phyloP scores from a whole-genome alignment of 2,113 vertebrate species.

The Tyto alba region DNA sequence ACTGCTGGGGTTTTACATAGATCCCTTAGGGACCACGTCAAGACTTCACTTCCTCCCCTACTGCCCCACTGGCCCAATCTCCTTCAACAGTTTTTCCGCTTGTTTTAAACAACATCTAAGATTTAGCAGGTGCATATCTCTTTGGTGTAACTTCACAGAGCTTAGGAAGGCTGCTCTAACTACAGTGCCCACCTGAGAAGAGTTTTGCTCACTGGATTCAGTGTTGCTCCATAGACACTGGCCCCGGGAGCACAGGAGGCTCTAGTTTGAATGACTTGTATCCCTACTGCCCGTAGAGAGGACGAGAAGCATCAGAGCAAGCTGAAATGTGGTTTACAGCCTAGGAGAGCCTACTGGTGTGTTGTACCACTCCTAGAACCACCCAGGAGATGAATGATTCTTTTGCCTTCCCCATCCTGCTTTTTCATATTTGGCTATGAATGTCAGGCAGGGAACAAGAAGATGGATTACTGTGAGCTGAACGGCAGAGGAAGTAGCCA shows the following conservation, averaged over 20 bases:
- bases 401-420: neutral
- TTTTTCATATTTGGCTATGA: neutral
- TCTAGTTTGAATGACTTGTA: neutral
- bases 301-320: neutral
- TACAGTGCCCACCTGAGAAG: neutral
- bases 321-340: neutral
- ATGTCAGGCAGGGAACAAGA: neutral
- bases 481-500: neutral
- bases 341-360: neutral
- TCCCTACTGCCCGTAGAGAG: neutral
- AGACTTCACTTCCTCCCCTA: neutral
- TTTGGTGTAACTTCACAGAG: neutral
- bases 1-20: neutral
- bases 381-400: neutral
- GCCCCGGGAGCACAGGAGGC: too few species aligned
- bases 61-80: rapidly evolving
- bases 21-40: neutral
- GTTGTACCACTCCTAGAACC: neutral
- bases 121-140: neutral
- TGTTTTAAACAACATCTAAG: neutral
- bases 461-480: neutral
- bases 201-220: neutral
- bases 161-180: neutral
- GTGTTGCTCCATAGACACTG: neutral
- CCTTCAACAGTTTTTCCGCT: neutral